Conservation (phyloP, 2,113 vertebrate genomes). For the Clupea harengus region DNA sequence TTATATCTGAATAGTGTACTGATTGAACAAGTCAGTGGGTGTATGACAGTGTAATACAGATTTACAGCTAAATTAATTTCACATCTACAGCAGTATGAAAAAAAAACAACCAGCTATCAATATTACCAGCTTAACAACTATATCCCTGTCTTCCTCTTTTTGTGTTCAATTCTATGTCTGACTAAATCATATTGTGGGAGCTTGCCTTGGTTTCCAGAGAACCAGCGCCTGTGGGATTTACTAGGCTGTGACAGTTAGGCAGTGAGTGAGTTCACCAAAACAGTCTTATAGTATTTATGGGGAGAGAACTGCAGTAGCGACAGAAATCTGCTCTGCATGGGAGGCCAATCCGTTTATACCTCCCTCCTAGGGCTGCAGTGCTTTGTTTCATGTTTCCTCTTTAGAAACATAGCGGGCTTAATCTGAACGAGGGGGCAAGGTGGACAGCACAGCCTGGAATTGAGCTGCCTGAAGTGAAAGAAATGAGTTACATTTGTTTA, state of each 20-base stretch:
- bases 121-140: conserved; percentile 6
- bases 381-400: conserved; percentile 3
- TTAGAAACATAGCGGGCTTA: conserved; percentile 26
- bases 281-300: conserved; percentile 6
- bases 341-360: conserved; percentile 25
- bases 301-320: background rate
- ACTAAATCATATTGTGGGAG: conserved; percentile 4
- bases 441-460: conserved; percentile 41
- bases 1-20: background rate
- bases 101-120: background rate
- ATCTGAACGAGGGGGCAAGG: conserved; percentile 38
- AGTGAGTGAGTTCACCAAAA: background rate
- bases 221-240: background rate
- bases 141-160: background rate
- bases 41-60: background rate
- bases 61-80: background rate
- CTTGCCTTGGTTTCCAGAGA: background rate
- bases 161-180: background rate
- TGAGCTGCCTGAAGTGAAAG: conserved; percentile 37
- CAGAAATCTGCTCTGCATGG: conserved; percentile 22
- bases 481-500: conserved; percentile 25
- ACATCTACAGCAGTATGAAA: background rate
- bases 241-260: conserved; percentile 4
- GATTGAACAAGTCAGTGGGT: background rate
- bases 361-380: conserved; percentile 18